These are phyloP conservation scores for Selenia dentaria DNA, from an alignment of 2,888 invertebrate genomes.

Conservation along the genomic window DNA sequence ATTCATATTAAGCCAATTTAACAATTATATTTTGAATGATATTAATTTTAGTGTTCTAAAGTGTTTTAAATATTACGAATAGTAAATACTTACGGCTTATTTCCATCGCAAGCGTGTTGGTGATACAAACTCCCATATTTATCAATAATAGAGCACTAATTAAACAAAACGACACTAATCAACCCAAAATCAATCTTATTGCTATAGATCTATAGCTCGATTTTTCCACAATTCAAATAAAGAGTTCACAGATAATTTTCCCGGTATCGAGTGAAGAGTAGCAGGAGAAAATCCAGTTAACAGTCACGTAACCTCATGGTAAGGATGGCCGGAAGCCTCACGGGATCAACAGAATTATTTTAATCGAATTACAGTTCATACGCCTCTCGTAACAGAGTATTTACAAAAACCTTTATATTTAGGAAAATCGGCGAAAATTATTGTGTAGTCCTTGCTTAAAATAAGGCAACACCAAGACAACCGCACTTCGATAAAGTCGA, in stretches of 20 bases:
- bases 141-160: constrained; percentile 30
- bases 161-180: constrained; percentile 14
- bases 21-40: too few species aligned
- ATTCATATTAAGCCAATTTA: too few species aligned
- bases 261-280: constrained; percentile 39
- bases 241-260: constrained; percentile 38
- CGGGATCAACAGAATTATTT: constrained; percentile 44
- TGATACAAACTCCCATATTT: constrained; percentile 72
- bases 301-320: constrained; percentile 42
- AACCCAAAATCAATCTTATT: constrained; percentile 27
- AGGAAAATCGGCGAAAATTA: neutral
- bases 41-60: too few species aligned
- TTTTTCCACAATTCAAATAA: constrained; percentile 6
- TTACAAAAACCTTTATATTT: constrained; percentile 1
- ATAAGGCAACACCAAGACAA: constrained; percentile 46
- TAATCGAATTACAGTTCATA: constrained; percentile 55
- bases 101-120: constrained; percentile 75
- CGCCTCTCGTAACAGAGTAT: constrained; percentile 32
- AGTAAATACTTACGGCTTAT: constrained; percentile 66
- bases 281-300: constrained; percentile 55
- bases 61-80: too few species aligned
- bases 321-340: constrained; percentile 62
- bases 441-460: neutral
- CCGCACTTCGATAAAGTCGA: constrained; percentile 48
- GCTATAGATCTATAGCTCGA: constrained; percentile 20